Percentiles rank a stretch among this genome's conserved stretches.
phyloP scores from a whole-genome alignment of 2,888 invertebrate species.

The Pristionchus maxplancki region DNA sequence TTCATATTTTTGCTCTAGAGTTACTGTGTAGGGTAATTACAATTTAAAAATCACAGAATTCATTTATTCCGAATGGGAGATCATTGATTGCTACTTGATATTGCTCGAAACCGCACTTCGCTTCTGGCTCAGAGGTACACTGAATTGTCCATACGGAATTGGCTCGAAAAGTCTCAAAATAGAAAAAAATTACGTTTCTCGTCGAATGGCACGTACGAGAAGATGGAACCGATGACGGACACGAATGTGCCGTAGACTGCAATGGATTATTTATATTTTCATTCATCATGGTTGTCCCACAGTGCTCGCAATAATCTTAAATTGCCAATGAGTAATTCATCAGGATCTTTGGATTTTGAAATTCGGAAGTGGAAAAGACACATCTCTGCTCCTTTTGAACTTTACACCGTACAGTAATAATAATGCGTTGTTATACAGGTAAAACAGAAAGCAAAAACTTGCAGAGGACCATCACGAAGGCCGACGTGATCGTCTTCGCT shows the following conservation, averaged over 20 bases:
- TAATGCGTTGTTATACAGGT: too few relatives aligned
- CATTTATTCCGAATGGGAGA: neutral
- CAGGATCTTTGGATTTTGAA: too few relatives aligned
- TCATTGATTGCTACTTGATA: neutral
- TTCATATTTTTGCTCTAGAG: too few relatives aligned
- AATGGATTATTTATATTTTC: neutral
- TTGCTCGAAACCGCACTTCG: neutral
- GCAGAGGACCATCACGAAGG: neutral
- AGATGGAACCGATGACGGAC: neutral
- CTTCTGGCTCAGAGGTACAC: neutral
- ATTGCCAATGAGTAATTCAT: too few relatives aligned
- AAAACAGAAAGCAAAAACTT: too few relatives aligned
- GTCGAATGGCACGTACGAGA: neutral
- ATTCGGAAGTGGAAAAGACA: too few relatives aligned
- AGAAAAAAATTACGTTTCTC: neutral
- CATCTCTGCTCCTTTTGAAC: too few relatives aligned
- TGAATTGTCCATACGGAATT: too few relatives aligned
- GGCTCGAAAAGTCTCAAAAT: too few relatives aligned
- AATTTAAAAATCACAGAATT: neutral
- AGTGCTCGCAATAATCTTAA: neutral
- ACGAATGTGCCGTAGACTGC: neutral
- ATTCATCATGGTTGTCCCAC: too few relatives aligned
- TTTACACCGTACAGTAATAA: too few relatives aligned
- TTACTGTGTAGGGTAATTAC: too few relatives aligned
- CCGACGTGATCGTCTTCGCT: neutral